These are phyloP conservation scores for Channallabes apus DNA, from an alignment of 2,797 vertebrate species.

Conservation along the genomic window DNA sequence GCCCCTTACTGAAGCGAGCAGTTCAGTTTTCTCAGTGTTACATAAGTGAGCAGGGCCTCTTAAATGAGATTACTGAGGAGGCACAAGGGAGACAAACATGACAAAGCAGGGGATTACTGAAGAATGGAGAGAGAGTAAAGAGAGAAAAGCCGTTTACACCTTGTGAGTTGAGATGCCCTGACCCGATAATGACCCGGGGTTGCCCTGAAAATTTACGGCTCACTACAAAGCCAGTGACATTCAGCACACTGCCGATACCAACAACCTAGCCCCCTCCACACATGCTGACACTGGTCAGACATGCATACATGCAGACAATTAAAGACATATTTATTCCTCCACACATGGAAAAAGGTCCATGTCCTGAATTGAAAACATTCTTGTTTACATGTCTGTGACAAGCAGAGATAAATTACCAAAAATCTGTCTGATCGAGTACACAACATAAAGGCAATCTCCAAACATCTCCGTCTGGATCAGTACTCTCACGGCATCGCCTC, in stretches of 20 bases:
- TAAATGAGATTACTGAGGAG: constrained; percentile 59
- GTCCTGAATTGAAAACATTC: constrained; percentile 14
- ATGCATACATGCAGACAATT: constrained; percentile 22
- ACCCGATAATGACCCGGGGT: constrained; percentile 50
- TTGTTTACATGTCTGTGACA: constrained; percentile 22
- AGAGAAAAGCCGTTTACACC: constrained; percentile 58
- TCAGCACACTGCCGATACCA: constrained; percentile 37
- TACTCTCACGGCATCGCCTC: constrained; percentile 18
- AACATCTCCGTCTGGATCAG: constrained; percentile 3
- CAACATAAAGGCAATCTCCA: constrained; percentile 21
- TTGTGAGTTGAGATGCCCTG: constrained; percentile 39
- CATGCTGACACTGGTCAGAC: constrained; percentile 25
- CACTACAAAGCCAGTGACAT: constrained; percentile 59
- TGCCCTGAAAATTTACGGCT: constrained; percentile 57
- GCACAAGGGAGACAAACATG: constrained; percentile 51
- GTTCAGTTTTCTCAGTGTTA: constrained; percentile 52
- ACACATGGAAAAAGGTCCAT: constrained; percentile 18
- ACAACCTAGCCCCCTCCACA: constrained; percentile 39
- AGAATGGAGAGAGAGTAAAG: constrained; percentile 51
- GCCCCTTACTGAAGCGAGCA: constrained; percentile 38
- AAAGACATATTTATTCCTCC: constrained; percentile 23
- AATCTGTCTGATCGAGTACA: constrained; percentile 21
- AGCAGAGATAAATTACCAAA: constrained; percentile 18
- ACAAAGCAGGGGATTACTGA: constrained; percentile 56
- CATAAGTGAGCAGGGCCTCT: constrained; percentile 56